These are phyloP conservation scores for Melanogrammus aeglefinus DNA, from an alignment of 2,797 vertebrate species.

Conservation along the genomic window DNA sequence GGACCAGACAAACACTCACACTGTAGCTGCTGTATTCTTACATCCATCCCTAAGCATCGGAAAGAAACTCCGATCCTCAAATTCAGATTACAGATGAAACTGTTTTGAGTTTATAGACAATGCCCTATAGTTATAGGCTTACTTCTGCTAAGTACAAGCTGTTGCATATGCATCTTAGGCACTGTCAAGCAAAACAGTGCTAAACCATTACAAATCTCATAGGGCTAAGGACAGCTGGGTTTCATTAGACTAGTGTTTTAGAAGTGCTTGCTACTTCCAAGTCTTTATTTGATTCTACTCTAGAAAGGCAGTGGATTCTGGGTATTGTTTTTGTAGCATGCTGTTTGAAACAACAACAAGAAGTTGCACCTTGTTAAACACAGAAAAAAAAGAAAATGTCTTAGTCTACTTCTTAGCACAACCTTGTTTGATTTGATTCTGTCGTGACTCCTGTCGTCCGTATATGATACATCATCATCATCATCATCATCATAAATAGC, in stretches of 20 bases:
- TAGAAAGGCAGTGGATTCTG: slow-evolving; percentile 3
- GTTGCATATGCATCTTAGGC: slow-evolving; percentile 9
- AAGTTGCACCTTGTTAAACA: not conserved
- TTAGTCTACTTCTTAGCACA: not conserved
- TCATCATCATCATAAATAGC: not conserved
- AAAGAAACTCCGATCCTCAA: not conserved
- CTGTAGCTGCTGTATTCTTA: not conserved
- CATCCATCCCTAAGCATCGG: not conserved
- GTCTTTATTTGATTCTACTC: slow-evolving; percentile 16
- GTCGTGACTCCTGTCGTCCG: not conserved
- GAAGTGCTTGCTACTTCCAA: slow-evolving; percentile 27
- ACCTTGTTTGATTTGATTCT: not conserved
- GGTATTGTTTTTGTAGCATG: not conserved
- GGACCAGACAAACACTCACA: not conserved
- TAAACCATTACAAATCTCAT: not conserved
- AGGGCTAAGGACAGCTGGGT: not conserved
- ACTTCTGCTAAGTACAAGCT: not conserved
- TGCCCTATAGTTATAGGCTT: not conserved
- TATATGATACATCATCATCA: not conserved
- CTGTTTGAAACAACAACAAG: not conserved
- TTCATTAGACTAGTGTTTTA: not conserved
- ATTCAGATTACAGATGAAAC: not conserved
- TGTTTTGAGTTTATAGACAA: not conserved
- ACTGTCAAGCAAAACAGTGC: slow-evolving; percentile 5
- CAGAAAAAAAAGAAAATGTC: not conserved